phyloP scores from a whole-genome alignment of 2,113 vertebrate genomes.

The Callipepla californica region DNA sequence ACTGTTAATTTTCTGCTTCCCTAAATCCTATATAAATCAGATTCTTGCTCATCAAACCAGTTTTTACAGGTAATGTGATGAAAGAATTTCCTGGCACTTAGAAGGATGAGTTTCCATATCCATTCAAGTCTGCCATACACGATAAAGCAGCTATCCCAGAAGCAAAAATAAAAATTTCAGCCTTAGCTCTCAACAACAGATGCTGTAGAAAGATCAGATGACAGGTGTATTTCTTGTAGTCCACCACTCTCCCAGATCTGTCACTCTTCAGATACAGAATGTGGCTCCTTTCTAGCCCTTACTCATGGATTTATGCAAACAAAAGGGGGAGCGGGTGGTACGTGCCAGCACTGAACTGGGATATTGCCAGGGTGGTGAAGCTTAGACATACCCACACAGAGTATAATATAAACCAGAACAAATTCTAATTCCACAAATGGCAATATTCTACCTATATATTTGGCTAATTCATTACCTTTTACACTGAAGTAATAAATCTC shows the following conservation, averaged over 20 bases:
- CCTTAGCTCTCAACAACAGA: not conserved
- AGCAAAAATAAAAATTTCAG: not conserved
- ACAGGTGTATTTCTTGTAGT: not conserved
- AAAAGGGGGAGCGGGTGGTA: not conserved
- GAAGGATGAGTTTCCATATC: not conserved
- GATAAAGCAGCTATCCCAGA: not conserved
- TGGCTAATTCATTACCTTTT: slow-evolving; percentile 18
- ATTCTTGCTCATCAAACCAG: not conserved
- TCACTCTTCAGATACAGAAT: not conserved
- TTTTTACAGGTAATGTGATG: not conserved
- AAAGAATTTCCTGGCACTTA: not conserved
- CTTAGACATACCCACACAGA: not conserved
- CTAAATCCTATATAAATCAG: not conserved
- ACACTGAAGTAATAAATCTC: slow-evolving; percentile 12
- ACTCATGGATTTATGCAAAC: not conserved
- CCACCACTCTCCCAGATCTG: not conserved
- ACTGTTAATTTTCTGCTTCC: not conserved
- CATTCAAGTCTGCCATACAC: not conserved
- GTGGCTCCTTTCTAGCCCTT: not conserved
- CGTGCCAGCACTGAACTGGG: not conserved
- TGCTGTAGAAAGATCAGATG: not conserved
- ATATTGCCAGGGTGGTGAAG: not conserved
- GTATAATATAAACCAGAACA: not conserved
- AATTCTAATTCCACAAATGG: not conserved
- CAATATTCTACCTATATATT: not conserved